Evolutionary conservation across 1,140 invertebrate genomes (phyloP), one percentile per base, ranked within the genome.

Genomic region (Bombus soroeensis): DNA sequence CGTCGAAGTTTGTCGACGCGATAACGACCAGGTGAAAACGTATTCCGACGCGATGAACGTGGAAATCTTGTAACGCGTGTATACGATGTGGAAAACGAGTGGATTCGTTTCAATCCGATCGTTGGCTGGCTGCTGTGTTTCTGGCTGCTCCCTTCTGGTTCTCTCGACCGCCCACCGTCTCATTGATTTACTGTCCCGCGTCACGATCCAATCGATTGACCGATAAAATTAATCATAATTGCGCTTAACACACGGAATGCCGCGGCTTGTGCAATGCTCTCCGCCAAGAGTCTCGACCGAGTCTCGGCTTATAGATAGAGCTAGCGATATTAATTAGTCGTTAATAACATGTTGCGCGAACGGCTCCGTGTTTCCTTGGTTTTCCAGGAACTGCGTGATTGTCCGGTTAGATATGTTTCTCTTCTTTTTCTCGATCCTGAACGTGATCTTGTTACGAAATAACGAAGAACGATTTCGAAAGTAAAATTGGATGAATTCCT

Each of bases 141-240:
- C 73, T 59, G 74, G 28, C n/a, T 47, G 66, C 70, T 72, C 39
- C 12, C 41, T 73, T 47, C 47, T 53, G 47, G 66, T 28, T 62
- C 53, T 28, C 57, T 81, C 53, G 53, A 43, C 80, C 80, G 85
- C 80, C 78, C 85, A 81, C 78, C 22, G 70, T 53, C 59, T 18
- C 73, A 74, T 84, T 85, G 82, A 87, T 84, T 87, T 87, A 87
- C 74, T 74, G 74, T 84, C 43, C 66, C 34, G 39, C 71, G 81
- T 15, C 71, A 28, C 80, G 59, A 75, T 83, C 71, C 66, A 43
- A 77, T 84, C 77, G 76, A 81, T 87, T 64, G 71, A 2, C 10
- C 71, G 82, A 85, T 81, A 76, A 81, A 87, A 87, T 87, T 87
- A 87, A 87, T 87, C 86, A 81, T 85, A 85, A 87, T 81, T 78